A percentile compares a stretch with the other conserved stretches of the same genome.
Evolutionary conservation across 1,140 invertebrate genomes (phyloP).

Genomic region (Panulirus ornatus): DNA sequence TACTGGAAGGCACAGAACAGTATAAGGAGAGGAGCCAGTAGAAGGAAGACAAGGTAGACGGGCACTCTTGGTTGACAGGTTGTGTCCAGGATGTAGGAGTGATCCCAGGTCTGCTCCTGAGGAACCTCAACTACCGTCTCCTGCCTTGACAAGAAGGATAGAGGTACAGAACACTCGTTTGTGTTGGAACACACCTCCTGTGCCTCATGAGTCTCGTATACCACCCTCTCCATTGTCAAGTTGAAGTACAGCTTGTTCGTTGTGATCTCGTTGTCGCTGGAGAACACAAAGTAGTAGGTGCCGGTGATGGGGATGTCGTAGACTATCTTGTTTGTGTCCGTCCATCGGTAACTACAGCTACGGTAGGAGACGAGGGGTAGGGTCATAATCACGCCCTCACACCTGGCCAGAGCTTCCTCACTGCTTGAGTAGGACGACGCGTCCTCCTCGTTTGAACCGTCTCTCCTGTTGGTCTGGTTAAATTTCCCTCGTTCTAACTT

Average conservation of each 20-base stretch:
- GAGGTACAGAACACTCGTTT: slow-evolving; percentile 83
- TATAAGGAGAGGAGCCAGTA: slow-evolving; percentile 85
- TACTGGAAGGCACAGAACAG: slow-evolving; percentile 84
- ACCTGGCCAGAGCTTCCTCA: slow-evolving; percentile 86
- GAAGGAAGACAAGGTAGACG: slow-evolving; percentile 84
- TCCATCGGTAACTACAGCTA: slow-evolving; percentile 65
- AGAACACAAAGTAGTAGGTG: slow-evolving; percentile 85
- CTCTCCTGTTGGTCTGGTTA: slow-evolving; percentile 74
- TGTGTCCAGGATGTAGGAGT: slow-evolving; percentile 85
- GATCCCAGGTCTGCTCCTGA: slow-evolving; percentile 82
- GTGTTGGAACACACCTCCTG: slow-evolving; percentile 80
- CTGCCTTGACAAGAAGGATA: slow-evolving; percentile 85
- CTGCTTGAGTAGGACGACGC: slow-evolving; percentile 89
- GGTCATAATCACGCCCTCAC: slow-evolving; percentile 85
- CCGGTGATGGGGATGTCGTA: slow-evolving; percentile 68
- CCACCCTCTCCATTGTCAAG: slow-evolving; percentile 85
- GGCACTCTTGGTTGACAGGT: slow-evolving; percentile 86
- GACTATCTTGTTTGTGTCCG: slow-evolving; percentile 57
- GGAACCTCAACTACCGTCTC: slow-evolving; percentile 80
- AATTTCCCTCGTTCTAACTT: slow-evolving; percentile 76
- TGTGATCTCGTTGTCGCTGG: slow-evolving; percentile 86
- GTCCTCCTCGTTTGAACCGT: slow-evolving; percentile 83
- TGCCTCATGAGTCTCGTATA: slow-evolving; percentile 83
- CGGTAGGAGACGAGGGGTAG: slow-evolving; percentile 84
- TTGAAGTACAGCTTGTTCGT: slow-evolving; percentile 78